Evolutionary conservation across 1,140 invertebrate species (phyloP), one percentile per base, ranked within the genome.

Genomic region (Stegodyphus mimosarum): DNA sequence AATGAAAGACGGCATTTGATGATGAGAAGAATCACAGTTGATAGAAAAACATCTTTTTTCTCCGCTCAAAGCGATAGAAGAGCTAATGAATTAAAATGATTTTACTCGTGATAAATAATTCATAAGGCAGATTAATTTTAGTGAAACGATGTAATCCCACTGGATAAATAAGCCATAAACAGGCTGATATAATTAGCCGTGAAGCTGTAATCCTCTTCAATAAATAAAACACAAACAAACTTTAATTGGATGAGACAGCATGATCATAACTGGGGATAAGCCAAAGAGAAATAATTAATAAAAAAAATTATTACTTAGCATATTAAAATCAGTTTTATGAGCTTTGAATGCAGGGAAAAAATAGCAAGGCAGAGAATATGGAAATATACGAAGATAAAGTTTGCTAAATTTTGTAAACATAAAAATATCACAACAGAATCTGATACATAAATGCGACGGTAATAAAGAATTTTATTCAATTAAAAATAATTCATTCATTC

Each of bases 81-180:
- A 33, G 13, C 15, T n/a, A 69, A 69, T 48, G 17, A 76, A 60
- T 60, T 60, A 15, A 78, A 67, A 17, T 49, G 33, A 33, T 73
- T 81, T 81, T 81, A 73, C 11, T 51, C 6, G 53, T 48, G 6
- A 66, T 73, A 73, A 81, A 81, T 81, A 50, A 81, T 81, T 73
- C 70, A 80, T 80, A 80, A 70, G 33, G 9, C 50, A 50, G 18
- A 51, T 51, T 71, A 50, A 71, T 71, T 71, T 71, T n/a, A 71
- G n/a, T 13, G 33, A 10, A 13, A 49, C 5, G 10, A 49, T 49
- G n/a, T 71, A 10, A 71, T 49, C 11, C 33, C 33, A 1, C 33
- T 33, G 33, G 33, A 33, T 71, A 13, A 71, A 71, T 50, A 71
- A 71, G 33, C 69, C 5, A 60, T 60, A 60, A 60, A 60, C 55